Base-by-base conservation (phyloP, 2,113 vertebrate species). In the Promerops cafer region DNA sequence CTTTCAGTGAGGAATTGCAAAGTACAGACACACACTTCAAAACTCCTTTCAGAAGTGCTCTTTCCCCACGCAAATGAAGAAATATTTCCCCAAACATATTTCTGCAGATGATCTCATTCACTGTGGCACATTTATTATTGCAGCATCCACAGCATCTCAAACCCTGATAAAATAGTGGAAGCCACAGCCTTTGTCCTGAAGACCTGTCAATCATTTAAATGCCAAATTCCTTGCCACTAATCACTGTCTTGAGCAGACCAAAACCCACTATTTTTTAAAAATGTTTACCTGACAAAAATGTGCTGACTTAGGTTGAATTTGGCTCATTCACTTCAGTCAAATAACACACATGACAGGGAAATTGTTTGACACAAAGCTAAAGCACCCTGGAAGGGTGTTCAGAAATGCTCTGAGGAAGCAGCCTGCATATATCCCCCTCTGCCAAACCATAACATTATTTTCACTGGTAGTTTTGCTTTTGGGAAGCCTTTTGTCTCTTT, bases 41-140 rank as follows among this genome's bases (percentile, higher is more conserved):
- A 56, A 56, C 61, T 85, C 65, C n/a, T 70, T 7, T 37, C 82
- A 44, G 12, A 23, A 83, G 39, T 40, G 37, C 28, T 50, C 40
- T 20, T 66, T 53, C 37, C 16, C 19, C 5, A 1, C 0, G 0
- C 16, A 60, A 10, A 33, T 20, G 26, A 70, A 57, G 45, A 59
- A 89, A 33, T 50, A 49, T 39, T 75, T 70, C 72, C 39, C 47
- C 33, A 52, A 52, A 61, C 44, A 21, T 89, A 19, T 81, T 75
- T 89, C 77, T 87, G 80, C 27, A 83, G 54, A 82, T 81, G 42
- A 87, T 56, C 37, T 83, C 66, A 10, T 45, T 24, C 31, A 9
- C 66, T 88, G 5, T 57, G 81, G 52, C 63, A 71, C 47, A 44
- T 54, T 52, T 37, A 42, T n/a, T 53, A 37, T 37, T 64, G 70